Evolutionary conservation across 2,888 invertebrate species (phyloP), one percentile per base, ranked within the genome.

Genomic region (Eilema griseolum): DNA sequence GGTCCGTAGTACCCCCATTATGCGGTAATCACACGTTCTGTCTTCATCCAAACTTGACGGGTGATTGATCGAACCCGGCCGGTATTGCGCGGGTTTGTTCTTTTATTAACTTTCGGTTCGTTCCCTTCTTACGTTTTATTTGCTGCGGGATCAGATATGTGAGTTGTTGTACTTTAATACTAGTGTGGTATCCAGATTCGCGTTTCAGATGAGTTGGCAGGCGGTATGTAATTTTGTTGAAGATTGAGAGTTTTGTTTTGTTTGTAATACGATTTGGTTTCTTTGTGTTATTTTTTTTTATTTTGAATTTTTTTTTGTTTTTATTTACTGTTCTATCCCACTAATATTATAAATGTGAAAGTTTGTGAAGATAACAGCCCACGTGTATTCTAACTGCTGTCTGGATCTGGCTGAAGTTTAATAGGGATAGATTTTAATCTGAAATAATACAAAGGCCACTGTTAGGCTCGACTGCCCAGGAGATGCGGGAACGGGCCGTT

Each of bases 11-110:
- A 80, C 81, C 82, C 78, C 83, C 85, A 87, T 88, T 87, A 87
- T 81, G 79, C 81, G 75, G 83, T 85, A 87, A 88, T 88, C 88
- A 88, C 82, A 77, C 80, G 79, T 83, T 83, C 79, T 79, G 82
- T 84, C 88, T 86, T 85, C 77, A 83, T 86, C 81, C 81, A 68
- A 83, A 83, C 80, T 84, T 78, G 83, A 77, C 66, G 69, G 61
- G 85, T 87, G 88, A 88, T 88, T 86, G 88, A 88, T 88, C 83
- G 86, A 79, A 74, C 73, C 72, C 74, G 68, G 67, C 70, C 71
- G 70, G 78, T 77, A 81, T 78, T 81, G 77, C 79, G 31, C 16
- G 75, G 78, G 72, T 80, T 78, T 75, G 74, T 69, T 74, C 86
- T 66, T 77, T 77, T 79, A 74, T 77, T 77, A 69, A 73, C 78